Percentiles rank a stretch among this genome's conserved stretches.
phyloP scores from a whole-genome alignment of 2,797 vertebrate species.

The Sebastes cheni region DNA sequence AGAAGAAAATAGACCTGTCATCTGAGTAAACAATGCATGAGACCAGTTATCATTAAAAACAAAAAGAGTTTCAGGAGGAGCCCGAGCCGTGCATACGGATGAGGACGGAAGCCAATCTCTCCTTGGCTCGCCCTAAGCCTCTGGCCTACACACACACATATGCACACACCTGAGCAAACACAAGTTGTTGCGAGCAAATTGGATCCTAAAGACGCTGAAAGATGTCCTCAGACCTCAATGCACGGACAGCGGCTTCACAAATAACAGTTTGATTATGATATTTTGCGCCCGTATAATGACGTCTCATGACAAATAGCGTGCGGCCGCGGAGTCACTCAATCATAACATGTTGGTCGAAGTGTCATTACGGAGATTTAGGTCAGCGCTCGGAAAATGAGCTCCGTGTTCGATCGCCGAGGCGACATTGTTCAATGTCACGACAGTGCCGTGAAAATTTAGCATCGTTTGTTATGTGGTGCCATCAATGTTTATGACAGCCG shows the following conservation, averaged over 20 bases:
- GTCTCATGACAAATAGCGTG: conserved; percentile 71
- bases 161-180: conserved; percentile 19
- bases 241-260: conserved; percentile 60
- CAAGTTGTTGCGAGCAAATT: not conserved
- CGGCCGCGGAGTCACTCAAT: conserved; percentile 70
- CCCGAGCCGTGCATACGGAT: conserved; percentile 64
- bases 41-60: conserved; percentile 82
- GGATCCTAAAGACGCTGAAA: conserved; percentile 37
- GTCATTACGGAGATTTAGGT: conserved; percentile 79
- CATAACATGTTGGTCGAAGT: conserved; percentile 70
- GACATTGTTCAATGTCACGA: conserved; percentile 82
- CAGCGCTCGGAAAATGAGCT: conserved; percentile 74
- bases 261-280: conserved; percentile 78
- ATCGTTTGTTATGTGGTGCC: conserved; percentile 75
- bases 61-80: conserved; percentile 57
- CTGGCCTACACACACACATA: conserved; percentile 6
- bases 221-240: conserved; percentile 50
- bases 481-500: conserved; percentile 76
- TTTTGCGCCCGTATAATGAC: conserved; percentile 70
- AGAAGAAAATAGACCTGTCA: conserved; percentile 80
- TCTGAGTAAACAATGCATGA: conserved; percentile 78
- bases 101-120: conserved; percentile 52
- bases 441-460: conserved; percentile 72
- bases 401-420: conserved; percentile 66
- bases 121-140: conserved; percentile 51